Percentiles rank a stretch among this genome's conserved stretches.
These are phyloP conservation scores for Muscidifurax raptorellus DNA, from an alignment of 1,140 invertebrate species.

Conservation along the genomic window DNA sequence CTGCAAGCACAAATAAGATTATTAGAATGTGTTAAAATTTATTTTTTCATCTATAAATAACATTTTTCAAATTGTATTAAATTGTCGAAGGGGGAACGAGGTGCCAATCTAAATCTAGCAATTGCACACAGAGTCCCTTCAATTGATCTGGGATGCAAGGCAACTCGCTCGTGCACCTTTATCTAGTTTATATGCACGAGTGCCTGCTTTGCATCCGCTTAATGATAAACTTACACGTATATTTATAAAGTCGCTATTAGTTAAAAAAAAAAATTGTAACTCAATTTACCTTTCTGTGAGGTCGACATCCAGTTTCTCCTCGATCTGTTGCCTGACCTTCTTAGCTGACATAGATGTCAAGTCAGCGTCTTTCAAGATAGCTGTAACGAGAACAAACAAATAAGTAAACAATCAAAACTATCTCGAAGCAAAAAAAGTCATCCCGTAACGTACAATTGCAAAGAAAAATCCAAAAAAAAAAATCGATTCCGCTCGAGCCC, in stretches of 20 bases:
- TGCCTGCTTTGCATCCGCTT: slow-evolving; percentile 59
- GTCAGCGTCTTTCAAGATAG: slow-evolving; percentile 91
- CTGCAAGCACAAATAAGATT: slow-evolving; percentile 69
- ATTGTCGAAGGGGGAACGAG: slow-evolving; percentile 73
- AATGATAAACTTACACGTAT: neutral
- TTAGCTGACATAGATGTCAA: slow-evolving; percentile 89
- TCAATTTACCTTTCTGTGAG: slow-evolving; percentile 78
- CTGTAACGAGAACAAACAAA: slow-evolving; percentile 75
- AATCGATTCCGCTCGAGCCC: neutral
- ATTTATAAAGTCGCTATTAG: neutral
- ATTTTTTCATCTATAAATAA: slow-evolving; percentile 2
- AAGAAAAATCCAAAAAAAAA: slow-evolving; percentile 12
- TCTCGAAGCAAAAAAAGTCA: neutral
- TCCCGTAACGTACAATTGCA: neutral
- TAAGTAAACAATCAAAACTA: neutral
- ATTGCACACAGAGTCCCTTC: slow-evolving; percentile 70
- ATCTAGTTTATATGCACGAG: slow-evolving; percentile 54
- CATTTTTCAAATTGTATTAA: neutral
- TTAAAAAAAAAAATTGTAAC: neutral
- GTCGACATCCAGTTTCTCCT: slow-evolving; percentile 87
- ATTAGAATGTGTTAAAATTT: neutral
- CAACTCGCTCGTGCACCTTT: slow-evolving; percentile 53
- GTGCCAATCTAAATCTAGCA: slow-evolving; percentile 59
- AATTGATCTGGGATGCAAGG: slow-evolving; percentile 66
- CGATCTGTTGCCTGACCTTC: slow-evolving; percentile 91